Evolutionary conservation across 2,113 vertebrate genomes (phyloP), one percentile per base, ranked within the genome.

Genomic region (Stegastes partitus): DNA sequence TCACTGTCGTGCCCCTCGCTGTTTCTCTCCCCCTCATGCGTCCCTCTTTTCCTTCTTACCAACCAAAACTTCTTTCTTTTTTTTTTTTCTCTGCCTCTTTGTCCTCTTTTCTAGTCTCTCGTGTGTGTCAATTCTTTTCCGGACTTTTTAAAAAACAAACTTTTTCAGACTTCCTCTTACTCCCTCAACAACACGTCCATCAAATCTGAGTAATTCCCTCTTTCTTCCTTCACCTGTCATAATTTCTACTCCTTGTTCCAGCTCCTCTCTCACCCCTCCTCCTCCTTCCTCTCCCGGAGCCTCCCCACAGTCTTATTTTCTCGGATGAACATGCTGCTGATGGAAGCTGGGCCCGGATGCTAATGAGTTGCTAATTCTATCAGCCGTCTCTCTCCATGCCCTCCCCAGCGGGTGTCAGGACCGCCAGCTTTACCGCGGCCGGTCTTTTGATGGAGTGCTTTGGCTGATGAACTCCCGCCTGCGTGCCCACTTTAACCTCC

Each of bases 311-410:
- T 62, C 69, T 73, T n/a, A 71, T 66, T 71, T 84, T 74, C 85
- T 84, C n/a, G 50, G 86, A 81, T 77, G 65, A 83, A 73, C 76
- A 54, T 67, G 73, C 61, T 31, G 64, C 86, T 79, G 61, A 75
- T 57, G 82, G 87, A 86, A 82, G 84, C 83, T 64, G 28, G 51
- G 84, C 68, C 70, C 44, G 77, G 82, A 92, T 88, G 87, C 84
- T 92, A 91, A 94, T 90, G 89, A 92, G 82, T 85, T 88, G 83
- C 91, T 93, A 89, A 92, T 93, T 91, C 90, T 80, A 85, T 90
- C 86, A 84, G 86, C 65, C 49, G 61, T 65, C 69, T 87, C 69
- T 87, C 77, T 68, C 53, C 59, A 45, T 66, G 63, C 54, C 74
- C 85, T 80, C 58, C 81, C 72, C 64, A 53, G 73, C 79, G 87